These are phyloP conservation scores for Ceriagrion tenellum DNA, from an alignment of 2,888 invertebrate genomes.

Conservation along the genomic window DNA sequence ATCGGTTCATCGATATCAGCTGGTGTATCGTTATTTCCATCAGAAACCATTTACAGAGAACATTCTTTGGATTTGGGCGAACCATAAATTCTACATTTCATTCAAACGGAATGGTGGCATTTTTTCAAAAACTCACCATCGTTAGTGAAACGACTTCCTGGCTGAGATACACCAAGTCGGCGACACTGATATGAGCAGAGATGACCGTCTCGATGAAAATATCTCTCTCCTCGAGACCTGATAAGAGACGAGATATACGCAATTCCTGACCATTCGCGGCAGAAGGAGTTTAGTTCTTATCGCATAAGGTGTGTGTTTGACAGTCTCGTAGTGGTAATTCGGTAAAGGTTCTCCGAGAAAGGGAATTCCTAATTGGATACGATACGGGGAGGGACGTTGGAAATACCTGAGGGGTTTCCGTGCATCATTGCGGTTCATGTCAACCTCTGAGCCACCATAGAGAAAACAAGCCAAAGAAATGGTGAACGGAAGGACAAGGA, in stretches of 20 bases:
- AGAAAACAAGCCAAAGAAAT: neutral
- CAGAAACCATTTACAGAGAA: no score
- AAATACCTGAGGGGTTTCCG: neutral
- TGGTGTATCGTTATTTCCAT: no score
- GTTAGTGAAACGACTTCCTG: neutral
- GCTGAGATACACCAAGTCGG: neutral
- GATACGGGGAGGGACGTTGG: neutral
- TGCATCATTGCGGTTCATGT: no score
- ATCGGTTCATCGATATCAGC: no score
- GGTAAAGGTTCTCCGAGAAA: neutral
- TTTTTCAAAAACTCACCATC: neutral
- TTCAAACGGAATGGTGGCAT: no score
- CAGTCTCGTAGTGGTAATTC: neutral
- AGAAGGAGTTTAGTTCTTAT: neutral
- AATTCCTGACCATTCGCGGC: constrained; percentile 1
- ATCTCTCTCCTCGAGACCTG: neutral
- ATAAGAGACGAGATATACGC: neutral
- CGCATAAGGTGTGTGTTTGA: neutral
- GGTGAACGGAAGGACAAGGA: neutral
- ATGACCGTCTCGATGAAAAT: neutral
- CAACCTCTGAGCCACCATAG: no score
- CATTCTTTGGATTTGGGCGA: no score
- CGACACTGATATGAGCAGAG: neutral
- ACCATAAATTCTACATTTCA: no score
- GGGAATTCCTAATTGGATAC: neutral